Conservation (phyloP, 1,140 invertebrate genomes). For the Bombus affinis region DNA sequence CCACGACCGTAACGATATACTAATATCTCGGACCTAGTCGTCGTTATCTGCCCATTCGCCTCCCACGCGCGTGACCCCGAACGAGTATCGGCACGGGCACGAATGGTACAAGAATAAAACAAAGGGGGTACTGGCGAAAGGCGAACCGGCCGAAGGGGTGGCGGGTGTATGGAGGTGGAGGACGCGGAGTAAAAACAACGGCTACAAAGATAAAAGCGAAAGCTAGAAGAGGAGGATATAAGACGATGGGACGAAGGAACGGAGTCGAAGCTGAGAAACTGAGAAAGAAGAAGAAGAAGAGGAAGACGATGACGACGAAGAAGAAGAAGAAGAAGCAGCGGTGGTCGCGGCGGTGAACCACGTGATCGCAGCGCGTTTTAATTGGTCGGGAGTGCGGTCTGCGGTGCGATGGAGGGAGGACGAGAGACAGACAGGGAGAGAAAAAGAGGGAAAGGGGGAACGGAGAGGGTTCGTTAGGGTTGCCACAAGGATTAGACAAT, state of each 20-base stretch:
- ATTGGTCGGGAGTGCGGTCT: conserved; percentile 77
- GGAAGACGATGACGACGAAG: conserved; percentile 17
- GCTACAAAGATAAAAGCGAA: conserved; percentile 24
- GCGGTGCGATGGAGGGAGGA: conserved; percentile 57
- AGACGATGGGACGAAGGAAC: background rate
- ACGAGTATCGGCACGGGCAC: conserved; percentile 16
- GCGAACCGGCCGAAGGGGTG: background rate
- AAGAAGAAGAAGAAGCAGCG: conserved; percentile 46
- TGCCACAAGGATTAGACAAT: conserved; percentile 76
- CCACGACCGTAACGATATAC: conserved; percentile 28
- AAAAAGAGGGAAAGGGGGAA: conserved; percentile 55
- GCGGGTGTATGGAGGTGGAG: too few species aligned
- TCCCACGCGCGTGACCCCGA: conserved; percentile 28
- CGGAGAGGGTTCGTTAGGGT: conserved; percentile 71
- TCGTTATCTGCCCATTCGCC: conserved; percentile 50
- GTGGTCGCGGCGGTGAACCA: conserved; percentile 63
- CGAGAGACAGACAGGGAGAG: conserved; percentile 54
- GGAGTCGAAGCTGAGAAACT: conserved; percentile 11
- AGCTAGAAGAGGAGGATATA: background rate
- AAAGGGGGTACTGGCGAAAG: background rate
- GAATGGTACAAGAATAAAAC: conserved; percentile 10
- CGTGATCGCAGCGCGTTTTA: conserved; percentile 81
- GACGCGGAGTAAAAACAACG: conserved; percentile 26
- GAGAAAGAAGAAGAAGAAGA: conserved; percentile 12
- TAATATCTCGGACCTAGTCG: conserved; percentile 49